phyloP scores from a whole-genome alignment of 2,797 vertebrate genomes.

The Acipenser transmontanus region DNA sequence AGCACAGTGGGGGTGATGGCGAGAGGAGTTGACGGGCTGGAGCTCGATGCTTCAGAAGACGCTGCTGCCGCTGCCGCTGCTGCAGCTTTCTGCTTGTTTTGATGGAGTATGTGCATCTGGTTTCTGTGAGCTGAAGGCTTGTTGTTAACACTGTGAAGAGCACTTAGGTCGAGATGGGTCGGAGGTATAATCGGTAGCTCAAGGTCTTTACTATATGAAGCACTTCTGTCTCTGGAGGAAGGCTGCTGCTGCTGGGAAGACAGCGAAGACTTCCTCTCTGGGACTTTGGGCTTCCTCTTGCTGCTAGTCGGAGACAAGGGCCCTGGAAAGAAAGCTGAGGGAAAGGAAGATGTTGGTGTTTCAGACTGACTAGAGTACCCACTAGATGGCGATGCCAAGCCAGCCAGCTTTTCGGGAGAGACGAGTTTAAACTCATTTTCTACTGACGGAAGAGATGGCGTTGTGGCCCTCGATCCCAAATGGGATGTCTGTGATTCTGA shows the following conservation, averaged over 20 bases:
- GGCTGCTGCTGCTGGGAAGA: slow-evolving; percentile 60
- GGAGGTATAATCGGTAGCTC: slow-evolving; percentile 87
- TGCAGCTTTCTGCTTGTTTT: slow-evolving; percentile 60
- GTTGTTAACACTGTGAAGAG: slow-evolving; percentile 73
- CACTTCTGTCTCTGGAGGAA: slow-evolving; percentile 48
- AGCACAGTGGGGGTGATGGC: slow-evolving; percentile 83
- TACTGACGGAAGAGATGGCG: slow-evolving; percentile 67
- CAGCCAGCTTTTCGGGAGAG: slow-evolving; percentile 66
- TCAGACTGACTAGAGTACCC: slow-evolving; percentile 79
- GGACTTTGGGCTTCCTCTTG: slow-evolving; percentile 78
- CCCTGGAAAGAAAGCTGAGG: slow-evolving; percentile 71
- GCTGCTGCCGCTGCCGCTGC: slow-evolving; percentile 43
- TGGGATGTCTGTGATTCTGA: slow-evolving; percentile 73
- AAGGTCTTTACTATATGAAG: slow-evolving; percentile 71
- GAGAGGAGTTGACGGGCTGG: slow-evolving; percentile 44
- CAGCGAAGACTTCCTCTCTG: slow-evolving; percentile 67
- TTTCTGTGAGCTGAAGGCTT: slow-evolving; percentile 71
- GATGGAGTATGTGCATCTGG: slow-evolving; percentile 65
- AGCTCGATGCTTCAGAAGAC: not conserved
- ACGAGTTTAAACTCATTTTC: slow-evolving; percentile 71
- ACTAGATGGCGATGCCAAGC: slow-evolving; percentile 73
- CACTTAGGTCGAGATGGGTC: slow-evolving; percentile 88
- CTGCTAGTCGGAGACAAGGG: slow-evolving; percentile 80
- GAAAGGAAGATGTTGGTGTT: slow-evolving; percentile 70
- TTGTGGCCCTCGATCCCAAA: slow-evolving; percentile 68